Evolutionary conservation across 2,113 vertebrate species (phyloP).

Genomic region (Colaptes auratus): DNA sequence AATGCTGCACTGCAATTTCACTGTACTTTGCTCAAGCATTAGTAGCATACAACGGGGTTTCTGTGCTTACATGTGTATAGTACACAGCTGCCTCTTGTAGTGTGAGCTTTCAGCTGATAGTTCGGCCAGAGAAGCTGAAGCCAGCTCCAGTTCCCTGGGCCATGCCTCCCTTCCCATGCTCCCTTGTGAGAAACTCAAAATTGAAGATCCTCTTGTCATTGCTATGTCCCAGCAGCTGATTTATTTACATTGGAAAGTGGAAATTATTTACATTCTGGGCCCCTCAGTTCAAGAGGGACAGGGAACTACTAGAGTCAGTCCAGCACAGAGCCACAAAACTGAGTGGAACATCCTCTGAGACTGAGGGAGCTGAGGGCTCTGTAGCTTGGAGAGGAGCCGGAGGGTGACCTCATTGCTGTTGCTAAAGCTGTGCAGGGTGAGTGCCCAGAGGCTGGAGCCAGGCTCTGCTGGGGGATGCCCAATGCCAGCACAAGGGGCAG

Average conservation of each 20-base stretch:
- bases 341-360: too few species aligned
- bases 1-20: neutral
- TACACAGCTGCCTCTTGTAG: neutral
- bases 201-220: neutral
- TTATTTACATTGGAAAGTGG: neutral
- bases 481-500: too few species aligned
- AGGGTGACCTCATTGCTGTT: too few species aligned
- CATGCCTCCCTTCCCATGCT: neutral
- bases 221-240: neutral
- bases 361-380: too few species aligned
- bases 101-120: neutral
- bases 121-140: neutral
- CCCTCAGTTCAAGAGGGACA: too few species aligned
- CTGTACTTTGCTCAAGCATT: neutral
- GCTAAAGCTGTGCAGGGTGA: too few species aligned
- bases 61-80: neutral
- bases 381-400: too few species aligned
- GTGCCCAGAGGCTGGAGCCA: too few species aligned
- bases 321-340: too few species aligned
- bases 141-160: neutral
- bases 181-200: neutral
- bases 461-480: too few species aligned
- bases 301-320: too few species aligned
- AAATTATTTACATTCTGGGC: too few species aligned
- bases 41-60: neutral